phyloP scores from a whole-genome alignment of 2,888 invertebrate species.

The Micoletzkya japonica region DNA sequence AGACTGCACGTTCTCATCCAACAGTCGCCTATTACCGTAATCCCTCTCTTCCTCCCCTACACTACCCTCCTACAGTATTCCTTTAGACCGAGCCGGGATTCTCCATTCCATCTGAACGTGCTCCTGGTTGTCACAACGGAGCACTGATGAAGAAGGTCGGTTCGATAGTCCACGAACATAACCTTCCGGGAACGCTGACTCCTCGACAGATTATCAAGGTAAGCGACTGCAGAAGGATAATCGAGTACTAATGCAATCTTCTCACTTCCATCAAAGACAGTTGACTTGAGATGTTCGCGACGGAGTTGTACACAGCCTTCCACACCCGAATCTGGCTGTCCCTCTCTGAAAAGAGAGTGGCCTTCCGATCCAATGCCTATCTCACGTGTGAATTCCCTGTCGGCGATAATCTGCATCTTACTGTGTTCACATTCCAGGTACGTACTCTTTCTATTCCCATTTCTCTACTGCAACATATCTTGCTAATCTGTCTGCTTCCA shows the following conservation, averaged over 20 bases:
- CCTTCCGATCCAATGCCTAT: conserved; percentile 22
- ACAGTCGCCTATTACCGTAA: conserved; percentile 20
- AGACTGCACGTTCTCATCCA: conserved; percentile 23
- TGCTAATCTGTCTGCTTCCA: too few relatives aligned
- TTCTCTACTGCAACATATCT: too few relatives aligned
- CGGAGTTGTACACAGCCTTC: conserved; percentile 4
- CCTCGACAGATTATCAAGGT: conserved; percentile 21
- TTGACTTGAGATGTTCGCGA: conserved; percentile 19
- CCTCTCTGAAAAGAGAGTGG: conserved; percentile 21
- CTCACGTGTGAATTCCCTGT: conserved; percentile 25
- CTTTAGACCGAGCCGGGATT: conserved; percentile 5
- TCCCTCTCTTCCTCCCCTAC: background rate
- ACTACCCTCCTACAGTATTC: background rate
- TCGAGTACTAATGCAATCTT: background rate
- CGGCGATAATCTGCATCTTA: conserved; percentile 19
- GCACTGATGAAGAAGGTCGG: conserved; percentile 11
- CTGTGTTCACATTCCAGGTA: conserved; percentile 28
- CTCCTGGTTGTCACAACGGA: conserved; percentile 1
- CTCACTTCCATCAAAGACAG: background rate
- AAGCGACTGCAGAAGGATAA: background rate
- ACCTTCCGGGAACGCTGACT: conserved; percentile 16
- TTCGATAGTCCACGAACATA: background rate
- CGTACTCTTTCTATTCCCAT: too few relatives aligned
- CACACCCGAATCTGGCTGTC: conserved; percentile 20
- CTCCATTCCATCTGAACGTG: conserved; percentile 11